These are phyloP conservation scores for Hydractinia symbiolongicarpus DNA, from an alignment of 30 jellyfish, hydroid and myxozoan species.

Conservation along the genomic window DNA sequence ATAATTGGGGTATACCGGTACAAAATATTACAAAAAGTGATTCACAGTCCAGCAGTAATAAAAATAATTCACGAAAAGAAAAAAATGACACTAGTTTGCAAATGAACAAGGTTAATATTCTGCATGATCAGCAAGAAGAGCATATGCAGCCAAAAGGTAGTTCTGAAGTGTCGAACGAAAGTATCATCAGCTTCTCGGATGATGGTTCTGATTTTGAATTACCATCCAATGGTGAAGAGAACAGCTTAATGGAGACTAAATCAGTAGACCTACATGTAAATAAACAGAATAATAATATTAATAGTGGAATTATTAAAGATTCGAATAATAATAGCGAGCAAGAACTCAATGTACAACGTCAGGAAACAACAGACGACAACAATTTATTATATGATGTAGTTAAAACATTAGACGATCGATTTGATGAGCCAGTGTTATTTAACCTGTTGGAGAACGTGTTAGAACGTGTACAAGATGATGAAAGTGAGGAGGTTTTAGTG, in stretches of 20 bases:
- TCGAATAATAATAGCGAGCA: not conserved
- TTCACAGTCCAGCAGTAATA: no score
- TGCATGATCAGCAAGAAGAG: no score
- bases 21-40: no score
- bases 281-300: not conserved
- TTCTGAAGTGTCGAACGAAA: no score
- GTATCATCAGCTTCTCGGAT: not conserved
- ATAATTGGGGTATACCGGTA: no score
- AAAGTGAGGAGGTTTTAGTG: conserved; percentile 15
- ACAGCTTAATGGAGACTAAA: not conserved
- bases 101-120: no score
- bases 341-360: not conserved
- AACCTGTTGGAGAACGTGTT: conserved; percentile 4
- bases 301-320: no score
- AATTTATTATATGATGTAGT: not conserved
- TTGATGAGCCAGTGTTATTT: not conserved
- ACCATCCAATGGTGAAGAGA: not conserved
- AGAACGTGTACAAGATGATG: conserved; percentile 12
- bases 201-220: conserved; percentile 15
- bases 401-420: not conserved
- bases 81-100: no score
- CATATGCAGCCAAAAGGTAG: no score
- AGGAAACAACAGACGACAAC: not conserved
- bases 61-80: no score
- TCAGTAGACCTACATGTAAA: not conserved